Evolutionary conservation across 30 jellyfish, hydroid and myxozoan species (phyloP).

Genomic region (Haliclystus octoradiatus): DNA sequence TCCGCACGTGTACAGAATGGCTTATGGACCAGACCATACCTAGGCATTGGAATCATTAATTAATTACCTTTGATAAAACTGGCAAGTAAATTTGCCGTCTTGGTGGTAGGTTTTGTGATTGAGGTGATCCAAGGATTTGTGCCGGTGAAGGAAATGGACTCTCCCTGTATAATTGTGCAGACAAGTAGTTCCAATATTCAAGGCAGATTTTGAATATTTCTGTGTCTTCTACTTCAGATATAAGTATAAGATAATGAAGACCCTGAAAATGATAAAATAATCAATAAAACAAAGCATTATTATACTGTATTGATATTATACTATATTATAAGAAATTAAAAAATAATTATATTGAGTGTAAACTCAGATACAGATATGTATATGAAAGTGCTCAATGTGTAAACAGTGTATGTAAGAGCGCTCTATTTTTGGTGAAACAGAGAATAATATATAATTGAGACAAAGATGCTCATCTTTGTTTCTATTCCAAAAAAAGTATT

Average conservation of each 20-base stretch:
- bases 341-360: background rate
- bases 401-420: background rate
- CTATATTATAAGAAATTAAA: background rate
- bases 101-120: conserved; percentile 62
- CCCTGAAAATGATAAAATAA: conserved; percentile 36
- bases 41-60: too few relatives aligned
- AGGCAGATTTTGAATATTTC: conserved; percentile 91
- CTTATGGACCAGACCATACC: too few relatives aligned
- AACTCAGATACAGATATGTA: background rate
- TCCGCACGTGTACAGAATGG: too few relatives aligned
- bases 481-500: too few relatives aligned
- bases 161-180: conserved; percentile 85
- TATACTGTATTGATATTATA: background rate
- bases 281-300: background rate
- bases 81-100: conserved; percentile 81
- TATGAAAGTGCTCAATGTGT: background rate
- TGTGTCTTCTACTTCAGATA: conserved; percentile 93
- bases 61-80: conserved; percentile 89
- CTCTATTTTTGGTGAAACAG: too few relatives aligned
- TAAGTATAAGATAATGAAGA: conserved; percentile 60
- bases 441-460: too few relatives aligned
- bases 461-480: too few relatives aligned
- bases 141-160: conserved; percentile 98
- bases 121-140: conserved; percentile 82
- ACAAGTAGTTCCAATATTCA: conserved; percentile 96